Base-by-base conservation (phyloP, 2,797 vertebrate species). In the Melanotaenia parkinsoni region DNA sequence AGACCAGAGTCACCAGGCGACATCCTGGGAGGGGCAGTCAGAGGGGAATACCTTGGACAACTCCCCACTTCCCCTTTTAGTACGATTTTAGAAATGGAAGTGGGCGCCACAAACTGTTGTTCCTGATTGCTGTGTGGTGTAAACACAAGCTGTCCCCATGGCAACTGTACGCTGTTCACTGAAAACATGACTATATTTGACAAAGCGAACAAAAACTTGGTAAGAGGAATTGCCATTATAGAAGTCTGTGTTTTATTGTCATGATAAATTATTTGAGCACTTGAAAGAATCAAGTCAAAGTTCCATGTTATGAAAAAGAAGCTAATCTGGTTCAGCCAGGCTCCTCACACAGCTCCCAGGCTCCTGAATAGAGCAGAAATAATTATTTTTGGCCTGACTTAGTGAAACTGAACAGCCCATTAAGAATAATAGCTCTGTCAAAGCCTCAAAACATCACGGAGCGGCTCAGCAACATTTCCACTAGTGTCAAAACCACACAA, bases 1-100 rank as follows among this genome's bases (percentile, higher is more conserved):
- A 84, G 83, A 88, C 81, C 86, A 85, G 63, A 89, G 83, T 82
- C 76, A 70, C 74, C 74, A 88, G 87, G 71, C 72, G 58, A 85
- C 88, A 92, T 94, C 93, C 93, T 92, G 90, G 85, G 88, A 83
- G 90, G 88, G 86, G 83, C 72, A 58, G 79, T n/a, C 5, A 37
- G 58, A 10, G 32, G 53, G 26, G 76, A 72, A 72, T 63, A 70
- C 59, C 50, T 74, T 32, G 51, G 45, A 61, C 33, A 24, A 74
- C 64, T 80, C 71, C 51, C 9, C 53, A 70, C 77, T 88, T 90
- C 83, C 72, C 33, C 58, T 64, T 87, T 72, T 69, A 35, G 61
- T 77, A 16, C 38, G 6, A 35, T 71, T 71, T 77, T 68, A 77
- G 7, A 79, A 47, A 40, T 38, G 37, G 45, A 64, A 63, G 26